These are phyloP conservation scores for Gasteruption jaculator DNA, from an alignment of 2,888 invertebrate species.

Conservation along the genomic window DNA sequence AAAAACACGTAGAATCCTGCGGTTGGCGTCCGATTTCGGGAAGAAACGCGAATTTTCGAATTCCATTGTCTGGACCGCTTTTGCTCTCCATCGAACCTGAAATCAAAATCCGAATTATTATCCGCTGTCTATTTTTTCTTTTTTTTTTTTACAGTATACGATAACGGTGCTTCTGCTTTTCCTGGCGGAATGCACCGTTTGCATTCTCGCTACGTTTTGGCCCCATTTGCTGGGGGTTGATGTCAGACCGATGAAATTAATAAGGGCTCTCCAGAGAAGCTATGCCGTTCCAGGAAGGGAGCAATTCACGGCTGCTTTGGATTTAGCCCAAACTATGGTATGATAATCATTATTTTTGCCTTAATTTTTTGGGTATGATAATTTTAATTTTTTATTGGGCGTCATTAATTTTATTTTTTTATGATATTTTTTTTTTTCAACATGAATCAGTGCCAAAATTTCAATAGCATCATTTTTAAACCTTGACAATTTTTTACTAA, in stretches of 20 bases:
- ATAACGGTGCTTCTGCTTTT: constrained; percentile 64
- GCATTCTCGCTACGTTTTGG: constrained; percentile 69
- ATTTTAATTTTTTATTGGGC: too few species aligned
- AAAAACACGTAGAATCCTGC: too few species aligned
- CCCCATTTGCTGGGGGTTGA: constrained; percentile 73
- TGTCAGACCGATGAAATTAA: constrained; percentile 64
- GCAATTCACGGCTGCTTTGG: constrained; percentile 76
- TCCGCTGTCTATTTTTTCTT: neutral
- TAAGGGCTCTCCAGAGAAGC: constrained; percentile 68
- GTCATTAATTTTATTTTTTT: too few species aligned
- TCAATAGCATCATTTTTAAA: too few species aligned
- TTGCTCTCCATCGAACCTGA: constrained; percentile 3
- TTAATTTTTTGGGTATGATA: neutral
- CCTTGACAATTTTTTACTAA: too few species aligned
- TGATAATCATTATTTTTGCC: too few species aligned
- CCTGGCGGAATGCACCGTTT: constrained; percentile 67
- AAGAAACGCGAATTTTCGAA: too few species aligned
- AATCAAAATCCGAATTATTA: constrained; percentile 7
- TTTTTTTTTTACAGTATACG: constrained; percentile 61
- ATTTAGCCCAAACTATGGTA: constrained; percentile 66
- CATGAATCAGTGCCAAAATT: too few species aligned
- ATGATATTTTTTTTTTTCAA: too few species aligned
- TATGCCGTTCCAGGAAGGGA: constrained; percentile 72
- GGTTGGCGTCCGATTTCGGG: too few species aligned
- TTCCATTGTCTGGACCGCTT: too few species aligned